phyloP scores from a whole-genome alignment of 2,113 vertebrate species.

The Solenodon paradoxus region DNA sequence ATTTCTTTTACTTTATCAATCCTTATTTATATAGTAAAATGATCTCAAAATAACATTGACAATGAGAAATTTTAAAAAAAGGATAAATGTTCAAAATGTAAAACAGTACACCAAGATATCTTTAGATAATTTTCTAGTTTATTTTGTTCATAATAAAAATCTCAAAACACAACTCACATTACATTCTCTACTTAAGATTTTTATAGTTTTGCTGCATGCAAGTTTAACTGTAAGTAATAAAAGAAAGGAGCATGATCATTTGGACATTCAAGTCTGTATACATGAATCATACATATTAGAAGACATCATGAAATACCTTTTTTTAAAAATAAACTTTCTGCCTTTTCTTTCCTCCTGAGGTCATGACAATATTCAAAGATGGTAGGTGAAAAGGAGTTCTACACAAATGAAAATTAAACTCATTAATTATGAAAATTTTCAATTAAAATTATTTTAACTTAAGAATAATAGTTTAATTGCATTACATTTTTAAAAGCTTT shows the following conservation, averaged over 20 bases:
- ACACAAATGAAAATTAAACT: background rate
- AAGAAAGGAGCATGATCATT: background rate
- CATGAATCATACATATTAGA: background rate
- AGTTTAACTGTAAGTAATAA: background rate
- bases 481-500: conserved; percentile 1
- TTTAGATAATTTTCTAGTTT: background rate
- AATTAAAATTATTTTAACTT: background rate
- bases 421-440: background rate
- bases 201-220: background rate
- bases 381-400: background rate
- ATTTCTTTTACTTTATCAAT: conserved; percentile 29
- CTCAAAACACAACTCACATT: background rate
- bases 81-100: background rate
- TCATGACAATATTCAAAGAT: background rate
- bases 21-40: background rate
- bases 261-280: background rate
- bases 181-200: background rate
- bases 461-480: background rate
- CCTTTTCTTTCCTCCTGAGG: background rate
- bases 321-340: background rate
- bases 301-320: background rate
- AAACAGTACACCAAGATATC: background rate
- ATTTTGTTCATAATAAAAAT: background rate
- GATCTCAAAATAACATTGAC: background rate
- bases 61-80: conserved; percentile 18